Percentiles rank a stretch among this genome's conserved stretches.
Evolutionary conservation across 2,113 vertebrate species (phyloP).

Genomic region (Pteropus alecto): DNA sequence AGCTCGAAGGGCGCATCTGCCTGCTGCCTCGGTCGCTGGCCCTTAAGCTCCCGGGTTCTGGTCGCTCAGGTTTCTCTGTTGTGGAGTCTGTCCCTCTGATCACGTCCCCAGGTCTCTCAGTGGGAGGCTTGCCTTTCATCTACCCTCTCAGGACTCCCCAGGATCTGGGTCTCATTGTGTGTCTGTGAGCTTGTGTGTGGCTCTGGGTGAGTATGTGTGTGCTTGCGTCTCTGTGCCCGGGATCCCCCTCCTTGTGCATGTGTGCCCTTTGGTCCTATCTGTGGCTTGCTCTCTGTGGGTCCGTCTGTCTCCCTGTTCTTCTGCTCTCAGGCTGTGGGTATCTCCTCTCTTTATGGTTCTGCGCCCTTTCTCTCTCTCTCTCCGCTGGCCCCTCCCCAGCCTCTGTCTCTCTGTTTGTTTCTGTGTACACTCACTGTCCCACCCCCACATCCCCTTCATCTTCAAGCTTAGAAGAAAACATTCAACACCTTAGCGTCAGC

Average conservation of each 20-base stretch:
- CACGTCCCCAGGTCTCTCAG: neutral
- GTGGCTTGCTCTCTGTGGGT: neutral
- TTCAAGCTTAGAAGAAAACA: slow-evolving; percentile 57
- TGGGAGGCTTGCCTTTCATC: neutral
- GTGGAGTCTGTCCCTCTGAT: neutral
- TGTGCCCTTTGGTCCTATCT: no score
- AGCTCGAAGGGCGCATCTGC: neutral
- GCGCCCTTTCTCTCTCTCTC: neutral
- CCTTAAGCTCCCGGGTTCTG: neutral
- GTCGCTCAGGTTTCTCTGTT: neutral
- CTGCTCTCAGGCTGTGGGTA: neutral
- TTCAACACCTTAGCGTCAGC: slow-evolving; percentile 63
- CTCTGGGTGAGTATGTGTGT: neutral
- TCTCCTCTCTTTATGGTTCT: neutral
- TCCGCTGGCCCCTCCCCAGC: neutral
- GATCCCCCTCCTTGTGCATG: neutral
- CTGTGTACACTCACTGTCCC: neutral
- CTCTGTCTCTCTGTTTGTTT: neutral
- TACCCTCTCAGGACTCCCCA: neutral
- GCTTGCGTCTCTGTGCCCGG: neutral
- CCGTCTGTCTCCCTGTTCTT: neutral
- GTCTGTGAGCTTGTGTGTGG: neutral
- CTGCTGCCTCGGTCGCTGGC: neutral
- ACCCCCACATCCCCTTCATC: slow-evolving; percentile 1
- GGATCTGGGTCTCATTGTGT: neutral